Conservation (phyloP, 2,797 vertebrate species). For the Buceros bicornis region DNA sequence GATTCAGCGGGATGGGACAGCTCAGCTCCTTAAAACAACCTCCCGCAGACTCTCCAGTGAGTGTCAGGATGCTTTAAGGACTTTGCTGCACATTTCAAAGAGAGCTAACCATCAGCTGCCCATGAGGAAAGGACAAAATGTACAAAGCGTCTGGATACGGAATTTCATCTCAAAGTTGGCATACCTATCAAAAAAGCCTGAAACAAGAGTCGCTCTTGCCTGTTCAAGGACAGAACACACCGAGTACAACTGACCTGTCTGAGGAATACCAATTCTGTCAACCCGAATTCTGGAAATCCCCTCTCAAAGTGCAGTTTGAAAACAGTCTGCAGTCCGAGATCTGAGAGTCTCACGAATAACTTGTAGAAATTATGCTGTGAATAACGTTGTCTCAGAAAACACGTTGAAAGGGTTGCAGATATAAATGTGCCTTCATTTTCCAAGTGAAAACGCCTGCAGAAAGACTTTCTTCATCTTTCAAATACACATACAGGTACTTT, state of each 20-base stretch:
- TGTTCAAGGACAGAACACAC: neutral
- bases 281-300: neutral
- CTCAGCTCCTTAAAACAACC: neutral
- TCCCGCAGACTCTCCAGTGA: neutral
- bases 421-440: neutral
- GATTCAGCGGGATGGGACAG: neutral
- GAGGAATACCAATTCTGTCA: neutral
- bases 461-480: constrained; percentile 36
- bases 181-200: neutral
- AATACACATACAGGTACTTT: neutral
- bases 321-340: constrained; percentile 19
- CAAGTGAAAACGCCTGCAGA: neutral
- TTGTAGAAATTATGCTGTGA: constrained; percentile 35
- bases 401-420: constrained; percentile 11
- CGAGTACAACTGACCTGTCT: neutral
- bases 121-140: neutral
- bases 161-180: constrained; percentile 7
- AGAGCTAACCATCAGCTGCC: neutral
- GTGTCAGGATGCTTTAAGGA: neutral
- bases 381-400: constrained; percentile 39
- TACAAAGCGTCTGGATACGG: neutral
- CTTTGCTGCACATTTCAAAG: neutral
- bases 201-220: neutral
- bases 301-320: constrained; percentile 46
- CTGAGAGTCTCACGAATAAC: constrained; percentile 31